Percentiles rank a stretch among this genome's conserved stretches.
Conservation (phyloP, 2,888 invertebrate genomes). For the Calliphora vomitoria region DNA sequence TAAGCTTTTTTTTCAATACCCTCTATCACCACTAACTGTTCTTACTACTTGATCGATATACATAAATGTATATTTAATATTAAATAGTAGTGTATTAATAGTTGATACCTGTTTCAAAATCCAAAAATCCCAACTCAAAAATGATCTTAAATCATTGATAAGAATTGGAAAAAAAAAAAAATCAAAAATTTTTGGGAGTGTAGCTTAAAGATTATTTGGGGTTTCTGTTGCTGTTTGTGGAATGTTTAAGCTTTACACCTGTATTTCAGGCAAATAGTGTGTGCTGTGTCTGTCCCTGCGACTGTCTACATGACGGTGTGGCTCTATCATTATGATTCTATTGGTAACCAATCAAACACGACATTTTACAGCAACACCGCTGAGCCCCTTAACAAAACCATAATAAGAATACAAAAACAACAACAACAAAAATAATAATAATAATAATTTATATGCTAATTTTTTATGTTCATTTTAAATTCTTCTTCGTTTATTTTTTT, state of each 20-base stretch:
- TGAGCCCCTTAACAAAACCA: slow-evolving; percentile 16
- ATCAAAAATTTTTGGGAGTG: slow-evolving; percentile 41
- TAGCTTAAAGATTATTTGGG: slow-evolving; percentile 9
- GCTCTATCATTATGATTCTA: slow-evolving; percentile 55
- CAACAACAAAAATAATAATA: slow-evolving; percentile 33
- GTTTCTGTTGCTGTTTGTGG: not conserved
- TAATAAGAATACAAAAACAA: slow-evolving; percentile 46
- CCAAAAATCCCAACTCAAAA: not conserved
- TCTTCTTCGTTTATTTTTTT: slow-evolving; percentile 39
- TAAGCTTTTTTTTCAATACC: slow-evolving; percentile 18
- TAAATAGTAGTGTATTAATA: not conserved
- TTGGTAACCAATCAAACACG: slow-evolving; percentile 62
- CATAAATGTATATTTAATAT: not conserved
- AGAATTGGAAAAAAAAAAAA: slow-evolving; percentile 11
- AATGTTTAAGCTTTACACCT: slow-evolving; percentile 54
- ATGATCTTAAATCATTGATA: slow-evolving; percentile 41
- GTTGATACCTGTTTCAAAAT: slow-evolving; percentile 25
- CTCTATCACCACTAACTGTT: slow-evolving; percentile 35
- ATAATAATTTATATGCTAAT: slow-evolving; percentile 76
- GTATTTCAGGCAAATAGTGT: slow-evolving; percentile 8
- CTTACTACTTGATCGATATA: slow-evolving; percentile 34
- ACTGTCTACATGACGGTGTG: not conserved
- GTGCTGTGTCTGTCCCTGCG: slow-evolving; percentile 1
- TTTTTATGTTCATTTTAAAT: slow-evolving; percentile 70
- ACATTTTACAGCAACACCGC: slow-evolving; percentile 38